Evolutionary conservation across 2,113 vertebrate genomes (phyloP), one percentile per base, ranked within the genome.

Genomic region (Melanotaenia duboulayi): DNA sequence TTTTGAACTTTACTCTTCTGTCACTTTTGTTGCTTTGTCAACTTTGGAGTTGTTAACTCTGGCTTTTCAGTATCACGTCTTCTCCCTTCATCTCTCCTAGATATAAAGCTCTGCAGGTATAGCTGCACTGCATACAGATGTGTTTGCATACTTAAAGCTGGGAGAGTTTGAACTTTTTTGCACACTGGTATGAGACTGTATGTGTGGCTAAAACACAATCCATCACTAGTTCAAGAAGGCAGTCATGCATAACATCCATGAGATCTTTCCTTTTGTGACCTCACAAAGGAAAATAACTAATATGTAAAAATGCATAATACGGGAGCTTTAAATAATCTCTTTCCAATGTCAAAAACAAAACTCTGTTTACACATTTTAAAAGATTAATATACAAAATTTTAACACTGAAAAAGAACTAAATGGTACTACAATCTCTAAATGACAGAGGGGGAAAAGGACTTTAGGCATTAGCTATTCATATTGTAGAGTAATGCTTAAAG

Each of bases 21-120:
- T 80, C 59, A 49, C 71, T 72, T 55, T 35, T 51, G 19, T 52
- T 60, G 48, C 66, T 75, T 61, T 76, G 68, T 85, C 52, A 72
- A 22, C 60, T 73, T 39, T 59, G 61, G 12, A 50, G 51, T 51
- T 63, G 25, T 82, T 79, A 74, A 65, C 61, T 42, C 14, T 16
- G 59, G 48, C 56, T 71, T 56, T 68, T 61, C 59, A 25, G 44
- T 79, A 46, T 64, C 73, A 62, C 61, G 24, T 65, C 50, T 14
- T 68, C 71, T 57, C 52, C 46, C 55, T 52, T 58, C 77, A 65
- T 65, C 39, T 80, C 19, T 46, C 23, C 48, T 42, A 40, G 52
- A 25, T 8, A 28, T 50, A 67, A 67, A 32, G 16, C 71, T 56
- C 61, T 19, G 39, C 35, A 59, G 25, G 69, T 16, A 65, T 37